These are phyloP conservation scores for Athene cunicularia DNA, from an alignment of 2,113 vertebrate genomes.

Conservation along the genomic window DNA sequence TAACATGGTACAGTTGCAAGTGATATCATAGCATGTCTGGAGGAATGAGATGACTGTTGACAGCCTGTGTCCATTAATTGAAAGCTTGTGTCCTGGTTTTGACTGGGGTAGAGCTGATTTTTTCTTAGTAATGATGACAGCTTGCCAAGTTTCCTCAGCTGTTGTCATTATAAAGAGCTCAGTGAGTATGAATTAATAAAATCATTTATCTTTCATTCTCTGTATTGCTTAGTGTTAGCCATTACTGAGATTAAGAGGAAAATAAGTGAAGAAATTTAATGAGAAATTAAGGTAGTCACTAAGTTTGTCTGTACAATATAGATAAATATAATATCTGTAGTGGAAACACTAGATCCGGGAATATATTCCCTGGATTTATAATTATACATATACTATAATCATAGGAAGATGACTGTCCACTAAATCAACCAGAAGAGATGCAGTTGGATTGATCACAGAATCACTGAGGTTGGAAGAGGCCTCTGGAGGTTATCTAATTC, in stretches of 20 bases:
- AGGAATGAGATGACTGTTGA: conserved; percentile 1
- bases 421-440: background rate
- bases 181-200: conserved; percentile 5
- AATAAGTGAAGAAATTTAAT: background rate
- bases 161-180: background rate
- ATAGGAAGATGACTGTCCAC: background rate
- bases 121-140: background rate
- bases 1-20: background rate
- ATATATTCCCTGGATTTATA: background rate
- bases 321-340: background rate
- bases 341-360: background rate
- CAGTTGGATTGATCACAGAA: background rate
- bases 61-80: background rate
- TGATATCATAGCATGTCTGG: background rate
- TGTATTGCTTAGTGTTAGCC: background rate
- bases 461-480: background rate
- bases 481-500: background rate
- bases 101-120: too few species aligned
- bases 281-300: background rate
- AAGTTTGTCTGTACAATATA: background rate
- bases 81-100: background rate
- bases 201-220: background rate
- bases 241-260: background rate
- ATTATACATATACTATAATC: background rate
- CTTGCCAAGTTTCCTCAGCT: background rate